Base-by-base conservation (phyloP, 2,888 invertebrate genomes). In the Lochmaea crataegi region DNA sequence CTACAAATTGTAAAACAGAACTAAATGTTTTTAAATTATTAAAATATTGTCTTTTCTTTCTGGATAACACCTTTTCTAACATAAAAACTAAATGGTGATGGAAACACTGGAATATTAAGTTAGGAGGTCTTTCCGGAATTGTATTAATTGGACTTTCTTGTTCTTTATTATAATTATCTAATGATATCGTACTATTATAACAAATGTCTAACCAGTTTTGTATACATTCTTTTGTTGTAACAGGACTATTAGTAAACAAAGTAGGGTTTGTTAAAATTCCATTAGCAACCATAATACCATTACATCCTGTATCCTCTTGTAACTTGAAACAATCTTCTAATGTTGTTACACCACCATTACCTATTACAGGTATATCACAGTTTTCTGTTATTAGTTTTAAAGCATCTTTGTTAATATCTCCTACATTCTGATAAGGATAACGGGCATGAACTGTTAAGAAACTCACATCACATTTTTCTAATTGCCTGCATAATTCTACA, bases 31-130 rank as follows among this genome's bases (percentile, higher is more conserved):
- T 90, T 22, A 96, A 88, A 78, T 90, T 90, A 86, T 97, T 97
- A 83, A 98, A 97, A 65, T 92, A 87, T 78, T 91, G 88, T 82
- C 95, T 92, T 81, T 94, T 91, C 65, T 90, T 87, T 81, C 92
- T 93, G 0, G 91, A 89, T 79, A 98, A 88, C 53, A 94, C 84
- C 86, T 93, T 94, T 82, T 97, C 96, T 82, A 96, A 89, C 99
- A 99, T 99, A 85, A 96, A 97, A 66, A 96, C 95, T 76, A 99
- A 90, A 87, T 99, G 99, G 85, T 98, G 97, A 87, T 99, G 99
- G 83, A 98, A 96, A 83, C 92, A 92, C 79, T 94, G 92, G 86
- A 95, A 98, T 66, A 92, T 90, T 71, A 94, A 78, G 79, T 85
- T 91, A 71, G 86, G 87, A 57, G 94, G 91, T 76, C 88, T 87